These are phyloP conservation scores for Melanotaenia maccullochi DNA, from an alignment of 2,797 vertebrate species.

Conservation along the genomic window DNA sequence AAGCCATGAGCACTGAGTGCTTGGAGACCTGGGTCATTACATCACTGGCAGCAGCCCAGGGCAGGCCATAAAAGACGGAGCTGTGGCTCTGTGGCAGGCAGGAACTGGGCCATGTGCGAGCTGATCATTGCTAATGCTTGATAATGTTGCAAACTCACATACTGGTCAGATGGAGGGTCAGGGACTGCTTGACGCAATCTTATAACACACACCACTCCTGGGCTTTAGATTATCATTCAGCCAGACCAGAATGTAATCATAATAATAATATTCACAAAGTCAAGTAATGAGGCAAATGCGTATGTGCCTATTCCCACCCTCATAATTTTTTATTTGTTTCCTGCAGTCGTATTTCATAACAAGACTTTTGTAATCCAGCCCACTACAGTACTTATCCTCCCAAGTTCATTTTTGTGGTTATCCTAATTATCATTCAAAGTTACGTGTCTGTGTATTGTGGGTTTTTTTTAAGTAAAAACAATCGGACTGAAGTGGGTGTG, in stretches of 20 bases:
- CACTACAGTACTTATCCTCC: not conserved
- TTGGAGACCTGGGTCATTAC: constrained; percentile 66
- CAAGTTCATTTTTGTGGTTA: not conserved
- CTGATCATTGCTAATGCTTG: constrained; percentile 52
- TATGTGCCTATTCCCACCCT: not conserved
- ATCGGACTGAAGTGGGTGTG: constrained; percentile 44
- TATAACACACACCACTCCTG: constrained; percentile 52
- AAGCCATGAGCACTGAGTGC: constrained; percentile 56
- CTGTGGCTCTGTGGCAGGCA: constrained; percentile 29
- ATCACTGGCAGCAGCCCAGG: constrained; percentile 64
- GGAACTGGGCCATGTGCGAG: constrained; percentile 37
- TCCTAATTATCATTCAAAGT: constrained; percentile 3
- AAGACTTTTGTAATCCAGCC: not conserved
- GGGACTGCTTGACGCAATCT: constrained; percentile 56
- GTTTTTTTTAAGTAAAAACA: constrained; percentile 32
- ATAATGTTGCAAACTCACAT: constrained; percentile 51
- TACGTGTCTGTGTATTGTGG: constrained; percentile 12
- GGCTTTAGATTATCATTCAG: constrained; percentile 27
- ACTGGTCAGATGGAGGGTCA: constrained; percentile 42
- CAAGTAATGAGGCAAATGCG: constrained; percentile 23
- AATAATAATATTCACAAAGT: constrained; percentile 28
- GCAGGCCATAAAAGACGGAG: constrained; percentile 49
- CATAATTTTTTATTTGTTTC: not conserved
- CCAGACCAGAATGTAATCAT: constrained; percentile 26
- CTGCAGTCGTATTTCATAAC: not conserved